These are phyloP conservation scores for Sycophaga agraensis DNA, from an alignment of 1,140 invertebrate genomes.

Conservation along the genomic window DNA sequence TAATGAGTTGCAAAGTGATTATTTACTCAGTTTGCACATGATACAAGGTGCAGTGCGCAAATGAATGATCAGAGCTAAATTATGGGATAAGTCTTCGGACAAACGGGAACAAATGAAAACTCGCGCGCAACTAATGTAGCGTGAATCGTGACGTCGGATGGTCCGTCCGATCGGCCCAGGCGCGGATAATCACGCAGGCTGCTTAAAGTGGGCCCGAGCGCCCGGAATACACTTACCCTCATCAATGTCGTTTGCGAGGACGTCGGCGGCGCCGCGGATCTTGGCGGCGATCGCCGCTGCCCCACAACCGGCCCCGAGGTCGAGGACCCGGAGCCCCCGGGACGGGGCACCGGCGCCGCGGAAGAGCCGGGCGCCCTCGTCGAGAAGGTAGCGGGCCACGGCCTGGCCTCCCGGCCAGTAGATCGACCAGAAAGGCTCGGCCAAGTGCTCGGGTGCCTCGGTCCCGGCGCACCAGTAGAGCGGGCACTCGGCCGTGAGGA, in stretches of 20 bases:
- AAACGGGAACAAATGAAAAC: no score
- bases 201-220: no score
- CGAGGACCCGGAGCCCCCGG: conserved; percentile 39
- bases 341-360: not conserved
- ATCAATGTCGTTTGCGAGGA: conserved; percentile 60
- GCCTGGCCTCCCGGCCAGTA: conserved; percentile 66
- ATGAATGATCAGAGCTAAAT: no score
- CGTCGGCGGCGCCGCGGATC: conserved; percentile 40
- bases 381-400: conserved; percentile 53
- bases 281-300: conserved; percentile 52
- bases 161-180: no score
- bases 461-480: conserved; percentile 51
- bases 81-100: no score
- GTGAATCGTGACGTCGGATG: no score
- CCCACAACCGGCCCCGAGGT: conserved; percentile 54
- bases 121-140: no score
- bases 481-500: conserved; percentile 58
- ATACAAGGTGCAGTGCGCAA: no score
- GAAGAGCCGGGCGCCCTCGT: conserved; percentile 30
- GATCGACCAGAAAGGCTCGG: conserved; percentile 62
- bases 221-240: conserved; percentile 34
- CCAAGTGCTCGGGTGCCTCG: conserved; percentile 24
- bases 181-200: no score
- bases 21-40: no score
- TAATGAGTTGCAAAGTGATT: no score